phyloP scores from a whole-genome alignment of 2,888 invertebrate genomes.

The Synergus umbraculus region DNA sequence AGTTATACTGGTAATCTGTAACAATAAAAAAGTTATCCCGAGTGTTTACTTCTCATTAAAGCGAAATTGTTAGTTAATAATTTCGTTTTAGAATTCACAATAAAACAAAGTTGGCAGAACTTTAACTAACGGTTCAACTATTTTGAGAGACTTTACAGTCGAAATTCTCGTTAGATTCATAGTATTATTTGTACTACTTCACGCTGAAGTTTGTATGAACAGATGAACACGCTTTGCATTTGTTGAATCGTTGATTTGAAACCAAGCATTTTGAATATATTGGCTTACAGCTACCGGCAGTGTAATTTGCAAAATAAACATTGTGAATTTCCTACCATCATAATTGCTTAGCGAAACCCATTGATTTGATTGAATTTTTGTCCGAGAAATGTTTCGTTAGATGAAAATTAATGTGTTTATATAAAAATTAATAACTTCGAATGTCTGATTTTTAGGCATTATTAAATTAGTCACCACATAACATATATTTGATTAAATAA shows the following conservation, averaged over 20 bases:
- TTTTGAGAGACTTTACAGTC: not conserved
- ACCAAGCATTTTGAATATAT: not conserved
- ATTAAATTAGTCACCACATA: not conserved
- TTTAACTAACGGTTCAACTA: not conserved
- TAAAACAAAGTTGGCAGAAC: not conserved
- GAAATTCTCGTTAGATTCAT: not conserved
- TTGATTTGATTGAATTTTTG: not conserved
- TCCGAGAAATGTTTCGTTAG: not conserved
- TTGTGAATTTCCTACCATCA: not conserved
- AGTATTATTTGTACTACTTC: not conserved
- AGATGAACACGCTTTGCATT: not conserved
- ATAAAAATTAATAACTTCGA: not conserved
- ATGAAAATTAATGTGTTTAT: not conserved
- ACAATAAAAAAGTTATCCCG: not conserved
- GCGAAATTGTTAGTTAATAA: too few species aligned
- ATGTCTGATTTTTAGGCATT: not conserved
- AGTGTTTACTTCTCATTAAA: not conserved
- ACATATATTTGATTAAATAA: not conserved
- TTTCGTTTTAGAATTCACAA: not conserved
- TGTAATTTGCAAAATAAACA: not conserved
- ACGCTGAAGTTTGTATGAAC: not conserved
- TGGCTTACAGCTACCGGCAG: not conserved
- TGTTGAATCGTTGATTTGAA: not conserved
- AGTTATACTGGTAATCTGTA: slow-evolving; percentile 35
- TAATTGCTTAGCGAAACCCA: not conserved